These are phyloP conservation scores for Calliphora vomitoria DNA, from an alignment of 2,888 invertebrate genomes.

Conservation along the genomic window DNA sequence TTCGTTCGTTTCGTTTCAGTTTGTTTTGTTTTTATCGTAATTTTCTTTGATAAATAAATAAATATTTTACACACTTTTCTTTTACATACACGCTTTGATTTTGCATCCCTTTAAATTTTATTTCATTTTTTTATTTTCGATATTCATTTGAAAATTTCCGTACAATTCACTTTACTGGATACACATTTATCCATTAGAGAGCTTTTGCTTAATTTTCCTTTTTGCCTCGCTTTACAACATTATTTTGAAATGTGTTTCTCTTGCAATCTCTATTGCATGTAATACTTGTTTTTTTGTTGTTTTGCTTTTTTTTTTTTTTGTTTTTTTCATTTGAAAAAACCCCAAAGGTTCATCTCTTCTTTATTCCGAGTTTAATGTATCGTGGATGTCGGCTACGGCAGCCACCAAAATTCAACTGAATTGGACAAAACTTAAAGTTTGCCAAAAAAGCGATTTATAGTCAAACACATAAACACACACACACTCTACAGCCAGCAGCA, in stretches of 20 bases:
- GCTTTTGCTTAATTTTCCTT: constrained; percentile 25
- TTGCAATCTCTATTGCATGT: constrained; percentile 52
- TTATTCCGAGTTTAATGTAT: constrained; percentile 60
- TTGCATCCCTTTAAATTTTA: constrained; percentile 61
- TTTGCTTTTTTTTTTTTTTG: background rate
- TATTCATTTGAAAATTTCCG: constrained; percentile 38
- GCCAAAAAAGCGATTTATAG: constrained; percentile 72
- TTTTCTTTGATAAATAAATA: constrained; percentile 62
- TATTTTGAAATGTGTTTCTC: constrained; percentile 20
- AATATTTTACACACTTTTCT: constrained; percentile 51
- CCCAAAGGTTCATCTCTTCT: constrained; percentile 48
- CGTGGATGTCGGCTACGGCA: constrained; percentile 66
- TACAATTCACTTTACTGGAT: constrained; percentile 41
- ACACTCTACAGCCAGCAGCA: constrained; percentile 25
- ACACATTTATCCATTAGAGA: constrained; percentile 53
- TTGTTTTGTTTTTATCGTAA: constrained; percentile 73
- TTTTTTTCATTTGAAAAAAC: constrained; percentile 29
- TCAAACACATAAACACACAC: constrained; percentile 21
- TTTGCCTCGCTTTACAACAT: constrained; percentile 15
- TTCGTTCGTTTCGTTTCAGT: constrained; percentile 41
- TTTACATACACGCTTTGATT: constrained; percentile 57
- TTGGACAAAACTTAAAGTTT: constrained; percentile 73
- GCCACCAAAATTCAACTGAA: constrained; percentile 73
- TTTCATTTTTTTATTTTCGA: constrained; percentile 25
- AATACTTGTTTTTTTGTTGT: constrained; percentile 49